Percentiles rank a stretch among this genome's conserved stretches.
phyloP scores from a whole-genome alignment of 2,113 vertebrate species.

The Tauraco erythrolophus region DNA sequence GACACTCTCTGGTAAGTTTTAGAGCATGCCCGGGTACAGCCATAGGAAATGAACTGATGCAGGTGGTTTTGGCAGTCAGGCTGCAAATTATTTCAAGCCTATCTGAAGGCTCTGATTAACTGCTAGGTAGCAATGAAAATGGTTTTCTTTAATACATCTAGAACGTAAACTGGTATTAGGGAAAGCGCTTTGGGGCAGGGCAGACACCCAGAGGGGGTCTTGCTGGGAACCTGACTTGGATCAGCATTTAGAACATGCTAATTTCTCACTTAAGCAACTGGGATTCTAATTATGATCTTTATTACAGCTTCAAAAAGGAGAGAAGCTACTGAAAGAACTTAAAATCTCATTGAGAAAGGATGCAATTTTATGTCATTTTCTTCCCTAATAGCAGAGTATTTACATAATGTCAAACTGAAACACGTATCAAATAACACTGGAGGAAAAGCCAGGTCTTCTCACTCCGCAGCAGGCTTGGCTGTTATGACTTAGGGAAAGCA shows the following conservation, averaged over 20 bases:
- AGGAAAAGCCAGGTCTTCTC: slow-evolving; percentile 18
- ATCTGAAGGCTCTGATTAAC: slow-evolving; percentile 32
- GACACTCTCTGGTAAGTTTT: not conserved
- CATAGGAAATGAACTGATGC: not conserved
- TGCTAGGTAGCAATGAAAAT: slow-evolving; percentile 41
- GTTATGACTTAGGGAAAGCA: not conserved
- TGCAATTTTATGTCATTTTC: slow-evolving; percentile 60
- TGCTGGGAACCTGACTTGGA: not conserved
- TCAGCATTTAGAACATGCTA: slow-evolving; percentile 36
- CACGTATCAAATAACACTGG: not conserved
- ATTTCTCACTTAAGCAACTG: slow-evolving; percentile 66
- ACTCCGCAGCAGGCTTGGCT: not conserved
- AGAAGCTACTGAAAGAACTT: slow-evolving; percentile 46
- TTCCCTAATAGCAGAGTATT: slow-evolving; percentile 50
- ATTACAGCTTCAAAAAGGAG: slow-evolving; percentile 49
- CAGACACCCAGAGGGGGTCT: slow-evolving; percentile 20
- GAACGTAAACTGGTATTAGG: slow-evolving; percentile 21
- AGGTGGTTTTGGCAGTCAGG: slow-evolving; percentile 4
- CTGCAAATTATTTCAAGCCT: slow-evolving; percentile 39
- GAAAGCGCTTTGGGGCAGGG: slow-evolving; percentile 27
- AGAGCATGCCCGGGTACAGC: accelerated
- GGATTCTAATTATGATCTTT: slow-evolving; percentile 60
- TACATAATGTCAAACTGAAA: slow-evolving; percentile 55
- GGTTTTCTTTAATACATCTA: slow-evolving; percentile 46
- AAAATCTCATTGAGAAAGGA: slow-evolving; percentile 32